Evolutionary conservation across 2,113 vertebrate genomes (phyloP).

Genomic region (Eulemur macaco): DNA sequence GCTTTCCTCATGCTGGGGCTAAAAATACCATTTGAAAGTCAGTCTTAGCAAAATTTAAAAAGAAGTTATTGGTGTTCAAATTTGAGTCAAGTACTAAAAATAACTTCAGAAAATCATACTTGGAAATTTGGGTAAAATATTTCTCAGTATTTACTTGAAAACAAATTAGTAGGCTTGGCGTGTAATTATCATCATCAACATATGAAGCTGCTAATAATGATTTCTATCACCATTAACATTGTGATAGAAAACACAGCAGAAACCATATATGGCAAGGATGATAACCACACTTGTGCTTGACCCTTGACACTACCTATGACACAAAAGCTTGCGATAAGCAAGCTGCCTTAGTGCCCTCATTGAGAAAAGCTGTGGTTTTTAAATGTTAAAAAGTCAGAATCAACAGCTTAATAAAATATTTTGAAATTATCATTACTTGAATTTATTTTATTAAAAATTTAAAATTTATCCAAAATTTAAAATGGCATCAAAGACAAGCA

Average conservation of each 20-base stretch:
- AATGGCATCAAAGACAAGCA: background rate
- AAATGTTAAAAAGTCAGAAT: background rate
- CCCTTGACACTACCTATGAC: background rate
- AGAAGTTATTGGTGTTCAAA: background rate
- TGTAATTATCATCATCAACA: background rate
- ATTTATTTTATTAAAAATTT: background rate
- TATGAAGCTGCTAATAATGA: background rate
- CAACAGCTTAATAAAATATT: background rate
- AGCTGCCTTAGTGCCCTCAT: background rate
- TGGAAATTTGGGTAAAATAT: background rate
- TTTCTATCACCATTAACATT: background rate
- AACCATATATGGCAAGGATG: background rate
- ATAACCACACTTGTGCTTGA: background rate
- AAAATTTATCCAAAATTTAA: background rate
- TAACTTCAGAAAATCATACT: background rate
- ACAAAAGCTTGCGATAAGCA: background rate
- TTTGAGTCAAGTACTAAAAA: slow-evolving; percentile 13
- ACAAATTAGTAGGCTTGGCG: background rate
- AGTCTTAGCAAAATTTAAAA: background rate
- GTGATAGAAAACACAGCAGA: background rate
- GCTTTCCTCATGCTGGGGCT: background rate
- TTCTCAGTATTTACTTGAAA: background rate
- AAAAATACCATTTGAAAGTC: slow-evolving; percentile 1
- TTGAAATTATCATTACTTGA: background rate
- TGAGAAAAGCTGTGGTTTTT: background rate